Conservation (phyloP, 2,113 vertebrate genomes). For the Heterotilapia buettikoferi region DNA sequence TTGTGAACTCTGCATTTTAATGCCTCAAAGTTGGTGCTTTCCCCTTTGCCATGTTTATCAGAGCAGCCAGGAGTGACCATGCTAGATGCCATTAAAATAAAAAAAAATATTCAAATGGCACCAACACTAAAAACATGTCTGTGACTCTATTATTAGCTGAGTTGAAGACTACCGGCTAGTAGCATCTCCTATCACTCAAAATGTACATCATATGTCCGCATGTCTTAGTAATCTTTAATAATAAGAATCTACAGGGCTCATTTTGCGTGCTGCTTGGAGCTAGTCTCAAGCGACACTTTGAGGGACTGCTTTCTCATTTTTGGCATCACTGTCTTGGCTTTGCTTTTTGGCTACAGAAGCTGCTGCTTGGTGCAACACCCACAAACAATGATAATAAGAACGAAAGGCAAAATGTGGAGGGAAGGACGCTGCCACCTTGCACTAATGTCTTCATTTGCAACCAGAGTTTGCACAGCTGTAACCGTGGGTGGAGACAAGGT, state of each 20-base stretch:
- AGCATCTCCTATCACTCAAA: background rate
- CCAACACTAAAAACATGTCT: background rate
- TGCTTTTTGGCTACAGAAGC: background rate
- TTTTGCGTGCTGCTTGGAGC: background rate
- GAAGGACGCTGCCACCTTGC: background rate
- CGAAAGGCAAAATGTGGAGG: background rate
- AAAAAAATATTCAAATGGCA: rapidly evolving
- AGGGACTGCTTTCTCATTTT: background rate
- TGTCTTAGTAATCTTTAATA: background rate
- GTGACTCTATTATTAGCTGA: background rate
- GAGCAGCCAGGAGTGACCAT: background rate
- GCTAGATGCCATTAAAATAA: background rate
- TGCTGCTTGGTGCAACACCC: background rate
- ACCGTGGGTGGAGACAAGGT: background rate
- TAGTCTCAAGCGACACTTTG: background rate
- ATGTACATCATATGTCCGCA: background rate
- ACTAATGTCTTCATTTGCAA: background rate
- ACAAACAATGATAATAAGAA: background rate
- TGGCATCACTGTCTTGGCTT: background rate
- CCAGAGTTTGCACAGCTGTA: background rate
- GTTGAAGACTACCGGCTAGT: background rate
- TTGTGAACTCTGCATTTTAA: background rate
- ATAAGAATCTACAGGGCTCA: rapidly evolving
- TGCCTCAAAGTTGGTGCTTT: background rate
- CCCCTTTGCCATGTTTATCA: rapidly evolving